Conservation (phyloP, 2,888 invertebrate genomes). For the Lithodes maja region DNA sequence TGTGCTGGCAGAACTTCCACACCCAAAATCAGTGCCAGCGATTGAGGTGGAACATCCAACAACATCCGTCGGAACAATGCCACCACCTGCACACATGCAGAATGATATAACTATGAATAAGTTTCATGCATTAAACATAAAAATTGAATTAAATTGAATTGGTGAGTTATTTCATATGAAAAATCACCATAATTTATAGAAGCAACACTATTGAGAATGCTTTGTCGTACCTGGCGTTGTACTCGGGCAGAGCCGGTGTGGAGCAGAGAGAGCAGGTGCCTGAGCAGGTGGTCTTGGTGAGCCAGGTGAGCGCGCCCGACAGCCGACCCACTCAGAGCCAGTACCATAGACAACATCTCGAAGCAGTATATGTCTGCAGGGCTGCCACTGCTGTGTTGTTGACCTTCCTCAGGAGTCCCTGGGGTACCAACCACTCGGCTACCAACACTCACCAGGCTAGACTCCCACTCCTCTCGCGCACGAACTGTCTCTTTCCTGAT, state of each 20-base stretch:
- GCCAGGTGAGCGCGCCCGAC: conserved; percentile 93
- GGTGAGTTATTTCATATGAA: too few species aligned
- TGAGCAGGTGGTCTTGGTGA: conserved; percentile 88
- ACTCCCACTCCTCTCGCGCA: conserved; percentile 94
- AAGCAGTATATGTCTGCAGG: conserved; percentile 93
- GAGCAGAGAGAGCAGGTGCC: conserved; percentile 88
- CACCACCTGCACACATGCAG: conserved; percentile 80
- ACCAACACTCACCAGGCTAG: conserved; percentile 76
- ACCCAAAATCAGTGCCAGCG: conserved; percentile 85
- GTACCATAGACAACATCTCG: conserved; percentile 96
- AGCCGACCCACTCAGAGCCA: conserved; percentile 93
- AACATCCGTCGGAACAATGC: conserved; percentile 89
- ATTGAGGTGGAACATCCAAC: conserved; percentile 90
- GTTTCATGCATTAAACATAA: too few species aligned
- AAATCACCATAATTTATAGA: too few species aligned
- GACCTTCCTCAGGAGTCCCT: conserved; percentile 58
- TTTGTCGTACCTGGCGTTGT: conserved; percentile 85
- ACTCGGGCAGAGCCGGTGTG: conserved; percentile 97
- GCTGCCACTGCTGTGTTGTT: conserved; percentile 45
- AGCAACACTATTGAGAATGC: too few species aligned
- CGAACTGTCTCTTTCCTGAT: conserved; percentile 91
- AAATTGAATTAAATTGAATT: too few species aligned
- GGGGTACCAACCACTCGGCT: conserved; percentile 70
- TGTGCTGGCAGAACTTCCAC: conserved; percentile 83
- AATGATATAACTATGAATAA: too few species aligned